phyloP scores from a whole-genome alignment of 1,140 invertebrate species.

The Zaprionus nigranus region DNA sequence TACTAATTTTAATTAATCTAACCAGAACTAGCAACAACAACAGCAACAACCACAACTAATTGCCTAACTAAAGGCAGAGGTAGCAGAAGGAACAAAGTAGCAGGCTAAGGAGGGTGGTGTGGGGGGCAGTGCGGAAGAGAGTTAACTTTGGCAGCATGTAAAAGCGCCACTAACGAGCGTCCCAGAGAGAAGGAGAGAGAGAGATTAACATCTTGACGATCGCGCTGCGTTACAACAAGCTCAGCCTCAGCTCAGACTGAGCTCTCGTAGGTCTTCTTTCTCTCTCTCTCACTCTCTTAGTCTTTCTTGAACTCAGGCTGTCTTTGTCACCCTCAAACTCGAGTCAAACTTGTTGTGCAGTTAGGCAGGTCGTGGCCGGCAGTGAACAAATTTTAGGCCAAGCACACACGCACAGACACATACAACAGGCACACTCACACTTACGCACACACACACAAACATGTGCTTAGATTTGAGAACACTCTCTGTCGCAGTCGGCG shows the following conservation, averaged over 20 bases:
- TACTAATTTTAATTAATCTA: slow-evolving; percentile 47
- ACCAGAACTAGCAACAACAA: background rate
- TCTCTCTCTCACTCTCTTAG: background rate
- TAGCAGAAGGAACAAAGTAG: background rate
- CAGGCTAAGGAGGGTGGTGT: too few species aligned
- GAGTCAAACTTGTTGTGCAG: slow-evolving; percentile 63
- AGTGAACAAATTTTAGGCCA: slow-evolving; percentile 72
- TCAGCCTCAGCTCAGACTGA: background rate
- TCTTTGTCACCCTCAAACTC: slow-evolving; percentile 10
- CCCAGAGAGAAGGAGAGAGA: background rate
- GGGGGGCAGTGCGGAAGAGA: background rate
- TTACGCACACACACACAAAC: background rate
- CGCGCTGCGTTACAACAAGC: slow-evolving; percentile 26
- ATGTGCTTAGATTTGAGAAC: slow-evolving; percentile 4
- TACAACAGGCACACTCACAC: background rate
- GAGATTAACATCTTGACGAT: slow-evolving; percentile 53
- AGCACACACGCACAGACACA: slow-evolving; percentile 18
- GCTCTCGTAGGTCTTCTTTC: background rate
- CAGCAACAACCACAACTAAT: slow-evolving; percentile 22
- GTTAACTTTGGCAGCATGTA: slow-evolving; percentile 32
- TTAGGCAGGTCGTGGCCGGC: slow-evolving; percentile 74
- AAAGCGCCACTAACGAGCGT: slow-evolving; percentile 46
- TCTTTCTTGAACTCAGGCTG: background rate
- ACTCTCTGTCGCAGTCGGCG: background rate
- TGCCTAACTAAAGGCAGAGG: slow-evolving; percentile 3